Evolutionary conservation across 2,113 vertebrate genomes (phyloP).

Genomic region (Aspiorhynchus laticeps): DNA sequence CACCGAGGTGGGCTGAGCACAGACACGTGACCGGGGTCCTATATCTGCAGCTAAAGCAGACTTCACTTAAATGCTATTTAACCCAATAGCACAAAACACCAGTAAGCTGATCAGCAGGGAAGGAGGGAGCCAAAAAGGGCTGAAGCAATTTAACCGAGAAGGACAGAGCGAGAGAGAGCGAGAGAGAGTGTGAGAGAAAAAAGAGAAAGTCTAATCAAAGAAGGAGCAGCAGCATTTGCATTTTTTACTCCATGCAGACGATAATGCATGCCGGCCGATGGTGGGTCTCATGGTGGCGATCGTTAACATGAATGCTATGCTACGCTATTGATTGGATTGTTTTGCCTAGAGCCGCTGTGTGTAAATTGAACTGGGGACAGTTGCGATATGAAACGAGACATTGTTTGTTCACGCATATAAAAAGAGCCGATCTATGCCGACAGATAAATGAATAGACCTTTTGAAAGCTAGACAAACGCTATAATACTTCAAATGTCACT

Average conservation of each 20-base stretch:
- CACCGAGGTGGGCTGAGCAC: neutral
- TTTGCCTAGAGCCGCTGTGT: constrained; percentile 26
- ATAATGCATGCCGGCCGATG: constrained; percentile 45
- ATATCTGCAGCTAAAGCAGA: constrained; percentile 51
- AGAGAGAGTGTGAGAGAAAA: neutral
- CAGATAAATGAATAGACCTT: neutral
- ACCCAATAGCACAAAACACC: constrained; percentile 24
- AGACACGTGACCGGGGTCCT: neutral
- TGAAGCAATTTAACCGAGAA: constrained; percentile 31
- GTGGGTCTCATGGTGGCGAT: neutral
- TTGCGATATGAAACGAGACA: neutral
- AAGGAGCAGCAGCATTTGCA: constrained; percentile 11
- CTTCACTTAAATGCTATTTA: constrained; percentile 25
- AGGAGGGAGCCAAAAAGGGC: constrained; percentile 30
- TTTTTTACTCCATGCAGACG: constrained; percentile 34
- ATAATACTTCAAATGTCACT: neutral
- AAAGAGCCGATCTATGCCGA: neutral
- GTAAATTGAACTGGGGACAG: constrained; percentile 29
- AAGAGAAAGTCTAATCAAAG: constrained; percentile 25
- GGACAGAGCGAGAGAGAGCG: constrained; percentile 9
- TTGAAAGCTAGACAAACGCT: neutral
- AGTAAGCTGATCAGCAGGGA: constrained; percentile 27
- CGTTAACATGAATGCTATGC: constrained; percentile 40
- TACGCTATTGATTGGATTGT: constrained; percentile 40
- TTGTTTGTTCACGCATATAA: neutral